These are phyloP conservation scores for Vulpes lagopus DNA, from an alignment of 2,113 vertebrate genomes.

Conservation along the genomic window DNA sequence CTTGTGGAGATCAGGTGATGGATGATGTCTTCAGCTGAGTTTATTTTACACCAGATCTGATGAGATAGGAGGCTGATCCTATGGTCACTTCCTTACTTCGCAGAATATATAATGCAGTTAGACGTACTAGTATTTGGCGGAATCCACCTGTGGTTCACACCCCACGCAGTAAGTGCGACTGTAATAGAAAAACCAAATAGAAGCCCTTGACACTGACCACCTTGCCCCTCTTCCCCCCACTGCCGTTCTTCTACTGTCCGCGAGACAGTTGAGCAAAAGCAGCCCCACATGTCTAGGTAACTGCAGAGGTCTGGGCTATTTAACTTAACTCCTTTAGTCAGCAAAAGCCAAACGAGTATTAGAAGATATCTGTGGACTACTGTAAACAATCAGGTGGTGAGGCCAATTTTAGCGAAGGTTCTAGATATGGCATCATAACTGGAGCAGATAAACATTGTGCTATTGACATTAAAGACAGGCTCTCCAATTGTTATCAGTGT, in stretches of 20 bases:
- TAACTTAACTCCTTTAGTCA: neutral
- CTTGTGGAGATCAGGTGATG: neutral
- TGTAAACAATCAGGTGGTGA: neutral
- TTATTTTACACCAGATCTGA: neutral
- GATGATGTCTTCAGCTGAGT: neutral
- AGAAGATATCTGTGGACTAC: neutral
- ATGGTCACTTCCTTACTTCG: neutral
- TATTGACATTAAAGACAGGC: neutral
- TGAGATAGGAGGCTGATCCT: neutral
- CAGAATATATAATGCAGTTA: neutral
- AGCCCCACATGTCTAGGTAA: neutral
- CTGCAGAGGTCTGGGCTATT: neutral
- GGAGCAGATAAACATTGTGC: neutral
- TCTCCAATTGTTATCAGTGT: neutral
- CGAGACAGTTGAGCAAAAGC: neutral
- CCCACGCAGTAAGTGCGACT: neutral
- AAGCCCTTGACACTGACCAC: neutral
- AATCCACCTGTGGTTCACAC: neutral
- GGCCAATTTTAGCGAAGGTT: neutral
- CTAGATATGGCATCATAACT: neutral
- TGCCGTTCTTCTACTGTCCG: neutral
- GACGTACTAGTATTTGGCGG: neutral
- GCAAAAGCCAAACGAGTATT: neutral
- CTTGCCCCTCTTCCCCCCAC: accelerated
- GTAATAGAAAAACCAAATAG: constrained; percentile 14